Evolutionary conservation across 2,888 invertebrate species (phyloP), one percentile per base, ranked within the genome.

Genomic region (Thecocarcelia acutangulata): DNA sequence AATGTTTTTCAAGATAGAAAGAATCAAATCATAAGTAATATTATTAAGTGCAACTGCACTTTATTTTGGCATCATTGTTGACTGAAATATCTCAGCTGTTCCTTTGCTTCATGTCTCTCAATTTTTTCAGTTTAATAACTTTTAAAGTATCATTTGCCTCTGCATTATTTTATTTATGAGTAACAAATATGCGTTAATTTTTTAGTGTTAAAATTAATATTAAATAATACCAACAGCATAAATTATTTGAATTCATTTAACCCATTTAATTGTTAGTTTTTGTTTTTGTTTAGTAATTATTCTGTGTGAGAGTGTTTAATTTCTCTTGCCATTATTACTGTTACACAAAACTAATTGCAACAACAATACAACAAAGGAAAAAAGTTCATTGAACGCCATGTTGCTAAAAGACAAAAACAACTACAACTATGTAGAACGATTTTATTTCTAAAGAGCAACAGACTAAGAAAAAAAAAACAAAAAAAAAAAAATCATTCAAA

Each of bases 321-420:
- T 72, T 72, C 50, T 58, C 11, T 66, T 28, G 28, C 28, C 17
- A 48, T 58, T 61, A 61, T 28, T 72, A 58, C 5, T 58, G 33
- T 66, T 59, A 76, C 52, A 63, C 19, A 44, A 63, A 73, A 73
- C 28, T 56, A 17, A 17, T 28, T 42, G 52, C 37, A 59, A 50
- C 15, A 61, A 72, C 8, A 72, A 11, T 19, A 33, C 17, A 33
- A 17, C 17, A 40, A 50, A 48, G 17, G 11, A 46, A 61, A 46
- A 63, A 33, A 72, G 77, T 78, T 78, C 77, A 78, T 58, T 78
- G 77, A 64, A 78, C 77, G 72, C 58, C 21, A 42, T 64, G 8
- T 40, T 75, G 40, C 63, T 33, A 21, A 58, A 68, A 68, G 28
- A n/a, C 28, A 28, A 50, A 33, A 24, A 48, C 24, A 59, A 40